Conservation (phyloP, 1,140 invertebrate species). For the Neodiprion pinetum region DNA sequence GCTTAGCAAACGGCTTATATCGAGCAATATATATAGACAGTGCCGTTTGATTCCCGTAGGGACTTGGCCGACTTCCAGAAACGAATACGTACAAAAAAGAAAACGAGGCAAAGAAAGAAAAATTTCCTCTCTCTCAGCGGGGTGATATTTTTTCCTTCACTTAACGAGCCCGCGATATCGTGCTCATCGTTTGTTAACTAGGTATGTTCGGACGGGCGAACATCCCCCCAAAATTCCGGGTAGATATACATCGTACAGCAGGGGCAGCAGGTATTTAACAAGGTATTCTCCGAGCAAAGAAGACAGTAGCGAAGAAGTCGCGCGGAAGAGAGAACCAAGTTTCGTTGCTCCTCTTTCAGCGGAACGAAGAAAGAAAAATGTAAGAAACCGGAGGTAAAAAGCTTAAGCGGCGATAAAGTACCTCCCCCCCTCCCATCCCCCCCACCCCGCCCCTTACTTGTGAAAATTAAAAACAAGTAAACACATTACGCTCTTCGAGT, state of each 20-base stretch:
- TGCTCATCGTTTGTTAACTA: neutral
- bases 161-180: neutral
- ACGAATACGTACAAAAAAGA: too few relatives aligned
- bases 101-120: too few relatives aligned
- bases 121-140: neutral
- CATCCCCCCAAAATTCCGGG: neutral
- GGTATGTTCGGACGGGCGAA: neutral
- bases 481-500: neutral
- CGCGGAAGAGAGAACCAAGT: neutral
- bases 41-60: neutral
- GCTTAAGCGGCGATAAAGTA: neutral
- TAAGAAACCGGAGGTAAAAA: neutral
- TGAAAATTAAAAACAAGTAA: constrained; percentile 14
- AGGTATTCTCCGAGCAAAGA: neutral
- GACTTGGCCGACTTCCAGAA: neutral
- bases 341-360: neutral
- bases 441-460: neutral
- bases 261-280: neutral
- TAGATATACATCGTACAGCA: neutral
- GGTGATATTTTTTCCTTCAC: constrained; percentile 1
- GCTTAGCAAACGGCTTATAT: too few relatives aligned
- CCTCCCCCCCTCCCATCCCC: neutral
- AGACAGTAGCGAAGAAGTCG: neutral
- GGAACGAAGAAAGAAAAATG: neutral
- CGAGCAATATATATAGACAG: neutral